A percentile compares a stretch with the other conserved stretches of the same genome.
Conservation (phyloP, 1,140 invertebrate species). For the Augochlora pura region DNA sequence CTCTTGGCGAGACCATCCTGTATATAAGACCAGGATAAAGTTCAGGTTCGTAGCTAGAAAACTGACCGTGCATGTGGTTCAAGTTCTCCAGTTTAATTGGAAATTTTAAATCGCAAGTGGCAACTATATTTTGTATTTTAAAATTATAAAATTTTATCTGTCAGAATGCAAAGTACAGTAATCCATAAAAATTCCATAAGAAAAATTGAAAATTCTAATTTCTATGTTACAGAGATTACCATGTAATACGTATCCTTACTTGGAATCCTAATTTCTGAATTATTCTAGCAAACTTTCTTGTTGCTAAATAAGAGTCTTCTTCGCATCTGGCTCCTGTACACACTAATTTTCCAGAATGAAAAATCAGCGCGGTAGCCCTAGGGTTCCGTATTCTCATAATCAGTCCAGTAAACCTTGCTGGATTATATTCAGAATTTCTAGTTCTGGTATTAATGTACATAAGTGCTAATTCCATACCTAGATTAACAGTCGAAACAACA, state of each 20-base stretch:
- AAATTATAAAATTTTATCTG: constrained; percentile 97
- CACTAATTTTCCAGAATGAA: constrained; percentile 99
- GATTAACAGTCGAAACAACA: constrained; percentile 96
- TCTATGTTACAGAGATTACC: neutral
- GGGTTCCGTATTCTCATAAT: constrained; percentile 99
- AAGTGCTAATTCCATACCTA: constrained; percentile 92
- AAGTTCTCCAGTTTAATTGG: constrained; percentile 97
- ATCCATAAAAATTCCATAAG: constrained; percentile 21
- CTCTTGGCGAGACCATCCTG: constrained; percentile 96
- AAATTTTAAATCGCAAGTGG: constrained; percentile 98
- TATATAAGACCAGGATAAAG: constrained; percentile 99
- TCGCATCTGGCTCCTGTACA: constrained; percentile 99
- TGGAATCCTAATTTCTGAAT: constrained; percentile 98
- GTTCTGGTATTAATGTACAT: constrained; percentile 97
- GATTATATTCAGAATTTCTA: constrained; percentile 99
- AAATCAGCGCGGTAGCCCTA: constrained; percentile 97
- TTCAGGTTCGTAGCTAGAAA: constrained; percentile 92
- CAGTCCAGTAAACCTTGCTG: constrained; percentile 97
- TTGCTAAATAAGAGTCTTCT: constrained; percentile 94
- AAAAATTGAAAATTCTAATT: constrained; percentile 18
- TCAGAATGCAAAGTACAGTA: constrained; percentile 63
- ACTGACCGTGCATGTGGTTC: constrained; percentile 96
- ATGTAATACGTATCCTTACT: constrained; percentile 81
- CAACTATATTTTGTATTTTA: constrained; percentile 99
- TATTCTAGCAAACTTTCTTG: constrained; percentile 98